Conservation (phyloP, 2,113 vertebrate genomes). For the Rhea americana region DNA sequence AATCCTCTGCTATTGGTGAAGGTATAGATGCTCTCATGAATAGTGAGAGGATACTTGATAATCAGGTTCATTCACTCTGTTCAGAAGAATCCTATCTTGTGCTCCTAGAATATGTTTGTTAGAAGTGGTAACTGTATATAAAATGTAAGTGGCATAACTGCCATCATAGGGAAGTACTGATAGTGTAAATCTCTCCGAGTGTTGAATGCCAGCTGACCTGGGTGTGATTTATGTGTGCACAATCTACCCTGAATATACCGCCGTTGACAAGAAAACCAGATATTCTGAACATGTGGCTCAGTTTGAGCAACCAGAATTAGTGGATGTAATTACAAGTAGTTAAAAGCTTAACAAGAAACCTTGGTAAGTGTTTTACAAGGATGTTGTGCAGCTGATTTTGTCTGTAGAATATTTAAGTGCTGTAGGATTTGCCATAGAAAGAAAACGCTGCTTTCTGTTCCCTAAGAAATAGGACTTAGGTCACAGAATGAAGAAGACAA, state of each 20-base stretch:
- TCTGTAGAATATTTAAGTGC: background rate
- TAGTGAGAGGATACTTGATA: background rate
- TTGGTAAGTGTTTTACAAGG: background rate
- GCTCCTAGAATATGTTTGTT: background rate
- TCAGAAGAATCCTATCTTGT: background rate
- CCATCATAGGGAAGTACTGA: background rate
- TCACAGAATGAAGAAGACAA: background rate
- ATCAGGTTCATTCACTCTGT: background rate
- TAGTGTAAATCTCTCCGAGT: background rate
- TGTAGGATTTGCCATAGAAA: background rate
- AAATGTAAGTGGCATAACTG: constrained; percentile 5
- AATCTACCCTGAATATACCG: background rate
- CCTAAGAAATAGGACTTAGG: background rate
- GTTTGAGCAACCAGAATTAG: background rate
- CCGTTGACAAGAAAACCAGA: background rate
- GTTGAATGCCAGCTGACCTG: constrained; percentile 7
- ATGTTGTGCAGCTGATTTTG: background rate
- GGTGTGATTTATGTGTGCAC: background rate
- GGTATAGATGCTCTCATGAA: background rate
- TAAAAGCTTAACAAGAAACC: background rate
- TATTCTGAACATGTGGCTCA: background rate
- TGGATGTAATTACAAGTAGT: background rate
- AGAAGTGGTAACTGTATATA: background rate
- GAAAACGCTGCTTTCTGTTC: background rate
- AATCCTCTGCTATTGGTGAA: background rate